Conservation (phyloP, 2,888 invertebrate genomes). For the Arenicola marina region DNA sequence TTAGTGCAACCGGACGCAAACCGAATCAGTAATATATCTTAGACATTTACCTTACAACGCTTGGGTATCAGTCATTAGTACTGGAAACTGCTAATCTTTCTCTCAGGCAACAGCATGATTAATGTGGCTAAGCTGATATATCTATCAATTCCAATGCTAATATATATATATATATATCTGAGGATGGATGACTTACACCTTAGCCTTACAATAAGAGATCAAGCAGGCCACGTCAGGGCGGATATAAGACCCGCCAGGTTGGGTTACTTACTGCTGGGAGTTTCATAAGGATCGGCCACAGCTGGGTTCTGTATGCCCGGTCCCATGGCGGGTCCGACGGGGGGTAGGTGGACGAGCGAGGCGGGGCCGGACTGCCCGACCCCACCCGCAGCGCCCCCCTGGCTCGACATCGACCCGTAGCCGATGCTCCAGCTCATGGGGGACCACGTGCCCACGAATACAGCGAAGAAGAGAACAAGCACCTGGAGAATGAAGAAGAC, state of each 20-base stretch:
- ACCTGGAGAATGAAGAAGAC: too few species aligned
- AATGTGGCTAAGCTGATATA: too few species aligned
- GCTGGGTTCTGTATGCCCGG: conserved; percentile 6
- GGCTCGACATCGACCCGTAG: conserved; percentile 6
- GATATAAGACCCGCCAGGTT: too few species aligned
- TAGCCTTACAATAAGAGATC: too few species aligned
- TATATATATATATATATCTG: neutral
- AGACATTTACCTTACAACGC: neutral
- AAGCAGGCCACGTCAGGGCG: too few species aligned
- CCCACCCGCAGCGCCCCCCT: neutral
- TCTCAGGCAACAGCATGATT: too few species aligned
- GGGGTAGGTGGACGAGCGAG: neutral
- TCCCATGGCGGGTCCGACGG: conserved; percentile 3
- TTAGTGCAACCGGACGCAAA: neutral
- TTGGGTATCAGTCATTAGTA: too few species aligned
- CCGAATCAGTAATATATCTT: neutral
- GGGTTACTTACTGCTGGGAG: conserved; percentile 1
- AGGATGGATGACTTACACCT: too few species aligned
- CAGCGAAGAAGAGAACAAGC: conserved; percentile 40
- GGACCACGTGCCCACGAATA: conserved; percentile 59
- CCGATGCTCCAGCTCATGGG: conserved; percentile 36
- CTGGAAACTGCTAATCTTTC: too few species aligned
- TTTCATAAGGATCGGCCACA: neutral
- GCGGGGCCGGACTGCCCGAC: neutral
- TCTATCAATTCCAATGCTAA: too few species aligned